Evolutionary conservation across 2,888 invertebrate species (phyloP), one percentile per base, ranked within the genome.

Genomic region (Podabrus alpinus): DNA sequence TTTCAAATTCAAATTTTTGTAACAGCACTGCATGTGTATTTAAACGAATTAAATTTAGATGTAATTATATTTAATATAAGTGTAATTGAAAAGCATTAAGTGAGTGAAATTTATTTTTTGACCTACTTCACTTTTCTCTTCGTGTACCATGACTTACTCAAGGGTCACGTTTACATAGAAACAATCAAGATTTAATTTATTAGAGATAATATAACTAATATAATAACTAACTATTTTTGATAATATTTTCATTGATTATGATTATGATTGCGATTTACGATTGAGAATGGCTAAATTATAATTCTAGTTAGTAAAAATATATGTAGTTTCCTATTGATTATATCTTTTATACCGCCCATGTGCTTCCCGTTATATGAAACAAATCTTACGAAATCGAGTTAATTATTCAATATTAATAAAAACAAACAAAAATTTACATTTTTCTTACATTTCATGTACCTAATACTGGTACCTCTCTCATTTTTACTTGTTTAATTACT

Each of bases 41-140:
- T 45, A 45, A n/a, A 45, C 45, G 45, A 45, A 45, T 45, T 45
- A 45, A 45, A 45, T 45, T 45, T 45, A 45, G n/a, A 45, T 45
- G n/a, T 45, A 45, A 45, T 45, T 45, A 45, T n/a, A n/a, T 45
- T 45, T 45, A 45, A 45, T 45, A 45, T 45, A 45, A 45, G 45
- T 64, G 17, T n/a, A 64, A 64, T 19, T 19, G 19, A 64, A 64
- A 64, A 64, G 21, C 62, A 19, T 64, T n/a, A 19, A 64, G 45
- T 15, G 62, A 64, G 62, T 64, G 62, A 64, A 64, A 64, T 64
- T 64, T 15, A 21, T 13, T 64, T 61, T 64, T 19, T 64, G 62
- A 64, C 62, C 62, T 64, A 64, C 62, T 64, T 64, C 19, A 64
- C 62, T n/a, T 64, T 64, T n/a, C 21, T 64, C 62, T 64, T 64